Evolutionary conservation across 2,888 invertebrate species (phyloP).

Genomic region (Tiliacea aurago): DNA sequence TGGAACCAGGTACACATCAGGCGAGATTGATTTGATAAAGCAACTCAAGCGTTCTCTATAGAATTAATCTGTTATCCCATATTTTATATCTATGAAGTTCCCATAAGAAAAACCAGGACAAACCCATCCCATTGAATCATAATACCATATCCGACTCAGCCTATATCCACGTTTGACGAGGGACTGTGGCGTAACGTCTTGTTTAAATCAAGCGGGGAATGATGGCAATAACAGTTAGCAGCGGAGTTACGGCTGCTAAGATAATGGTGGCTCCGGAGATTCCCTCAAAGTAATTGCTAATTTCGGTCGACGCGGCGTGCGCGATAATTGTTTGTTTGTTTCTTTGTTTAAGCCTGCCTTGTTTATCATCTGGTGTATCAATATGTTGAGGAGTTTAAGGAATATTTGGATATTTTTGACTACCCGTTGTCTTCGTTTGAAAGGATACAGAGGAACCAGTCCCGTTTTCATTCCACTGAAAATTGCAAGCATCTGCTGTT

Average conservation of each 20-base stretch:
- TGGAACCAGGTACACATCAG: neutral
- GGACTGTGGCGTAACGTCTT: conserved; percentile 81
- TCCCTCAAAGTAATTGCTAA: conserved; percentile 87
- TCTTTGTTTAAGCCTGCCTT: conserved; percentile 68
- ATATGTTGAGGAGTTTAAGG: conserved; percentile 29
- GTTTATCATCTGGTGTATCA: conserved; percentile 54
- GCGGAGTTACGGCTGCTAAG: conserved; percentile 81
- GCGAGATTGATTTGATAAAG: neutral
- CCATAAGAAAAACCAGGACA: conserved; percentile 6
- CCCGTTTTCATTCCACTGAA: too few relatives aligned
- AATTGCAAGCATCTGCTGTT: neutral
- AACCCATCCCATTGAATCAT: conserved; percentile 18
- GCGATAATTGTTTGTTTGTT: conserved; percentile 84
- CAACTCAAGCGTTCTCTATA: neutral
- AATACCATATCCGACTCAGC: conserved; percentile 53
- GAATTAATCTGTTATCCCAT: neutral
- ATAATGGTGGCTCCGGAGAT: conserved; percentile 84
- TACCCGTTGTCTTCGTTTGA: neutral
- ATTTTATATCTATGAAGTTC: neutral
- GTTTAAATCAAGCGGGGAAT: conserved; percentile 88
- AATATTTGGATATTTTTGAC: neutral
- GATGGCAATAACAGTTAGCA: conserved; percentile 88
- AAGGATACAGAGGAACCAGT: neutral
- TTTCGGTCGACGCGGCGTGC: conserved; percentile 77
- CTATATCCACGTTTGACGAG: conserved; percentile 66